These are phyloP conservation scores for Tetraneura akinire DNA, from an alignment of 1,140 invertebrate genomes.

Conservation along the genomic window DNA sequence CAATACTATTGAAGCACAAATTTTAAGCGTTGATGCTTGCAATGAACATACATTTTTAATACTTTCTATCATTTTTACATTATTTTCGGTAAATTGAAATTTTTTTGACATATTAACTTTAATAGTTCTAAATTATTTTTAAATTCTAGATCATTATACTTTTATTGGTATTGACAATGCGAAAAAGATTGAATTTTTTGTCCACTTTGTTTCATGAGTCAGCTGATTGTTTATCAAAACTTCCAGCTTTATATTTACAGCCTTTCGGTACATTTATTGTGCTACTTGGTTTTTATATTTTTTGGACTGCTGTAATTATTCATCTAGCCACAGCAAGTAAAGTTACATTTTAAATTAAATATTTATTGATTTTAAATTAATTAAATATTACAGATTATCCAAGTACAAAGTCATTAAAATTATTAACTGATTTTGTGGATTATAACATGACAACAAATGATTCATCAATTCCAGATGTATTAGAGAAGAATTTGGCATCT, in stretches of 20 bases:
- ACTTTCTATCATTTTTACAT: slow-evolving; percentile 18
- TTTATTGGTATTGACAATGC: slow-evolving; percentile 76
- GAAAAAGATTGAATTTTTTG: slow-evolving; percentile 77
- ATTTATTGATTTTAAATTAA: neutral
- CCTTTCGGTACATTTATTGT: slow-evolving; percentile 83
- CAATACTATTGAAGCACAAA: slow-evolving; percentile 25
- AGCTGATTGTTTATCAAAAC: slow-evolving; percentile 76
- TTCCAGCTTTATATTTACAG: slow-evolving; percentile 85
- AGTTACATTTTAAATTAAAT: slow-evolving; percentile 57
- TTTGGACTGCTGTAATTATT: slow-evolving; percentile 81
- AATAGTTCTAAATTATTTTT: slow-evolving; percentile 28
- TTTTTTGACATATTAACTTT: neutral
- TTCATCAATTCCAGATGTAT: neutral
- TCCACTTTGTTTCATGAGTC: slow-evolving; percentile 84
- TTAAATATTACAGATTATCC: slow-evolving; percentile 60
- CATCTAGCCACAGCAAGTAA: slow-evolving; percentile 72
- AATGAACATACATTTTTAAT: slow-evolving; percentile 33
- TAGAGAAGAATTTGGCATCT: slow-evolving; percentile 11
- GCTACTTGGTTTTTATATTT: slow-evolving; percentile 76
- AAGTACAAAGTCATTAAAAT: slow-evolving; percentile 60
- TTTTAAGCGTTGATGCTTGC: slow-evolving; percentile 32
- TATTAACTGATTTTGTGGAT: slow-evolving; percentile 54
- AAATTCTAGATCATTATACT: slow-evolving; percentile 74
- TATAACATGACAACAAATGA: slow-evolving; percentile 8
- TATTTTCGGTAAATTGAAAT: slow-evolving; percentile 40